These are phyloP conservation scores for Eremophila alpestris DNA, from an alignment of 2,797 vertebrate genomes.

Conservation along the genomic window DNA sequence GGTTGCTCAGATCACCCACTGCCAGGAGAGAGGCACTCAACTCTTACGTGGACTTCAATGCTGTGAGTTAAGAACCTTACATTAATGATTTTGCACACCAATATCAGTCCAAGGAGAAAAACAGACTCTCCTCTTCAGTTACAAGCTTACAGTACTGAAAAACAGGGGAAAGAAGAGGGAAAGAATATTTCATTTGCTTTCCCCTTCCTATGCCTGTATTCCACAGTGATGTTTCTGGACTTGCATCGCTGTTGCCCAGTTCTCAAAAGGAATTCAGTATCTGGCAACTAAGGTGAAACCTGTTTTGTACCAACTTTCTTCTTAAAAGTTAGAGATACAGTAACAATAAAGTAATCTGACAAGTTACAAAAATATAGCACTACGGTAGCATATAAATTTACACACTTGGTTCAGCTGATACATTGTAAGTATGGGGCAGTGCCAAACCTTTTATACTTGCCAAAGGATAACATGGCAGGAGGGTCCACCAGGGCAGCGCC, in stretches of 20 bases:
- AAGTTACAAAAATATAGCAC: not conserved
- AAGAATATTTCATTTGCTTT: not conserved
- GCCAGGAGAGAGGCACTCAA: not conserved
- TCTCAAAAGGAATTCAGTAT: not conserved
- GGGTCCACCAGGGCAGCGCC: accelerated
- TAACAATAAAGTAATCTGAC: not conserved
- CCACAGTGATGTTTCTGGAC: not conserved
- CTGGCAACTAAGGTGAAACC: not conserved
- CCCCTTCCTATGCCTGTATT: not conserved
- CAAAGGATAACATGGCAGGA: not conserved
- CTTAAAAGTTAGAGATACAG: not conserved
- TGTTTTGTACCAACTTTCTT: not conserved
- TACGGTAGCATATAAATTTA: not conserved
- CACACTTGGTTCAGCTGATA: not conserved
- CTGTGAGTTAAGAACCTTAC: not conserved
- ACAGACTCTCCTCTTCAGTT: not conserved
- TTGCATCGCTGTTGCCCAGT: not conserved
- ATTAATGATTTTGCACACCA: not conserved
- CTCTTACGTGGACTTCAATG: not conserved
- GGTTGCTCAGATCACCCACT: not conserved
- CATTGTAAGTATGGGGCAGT: not conserved
- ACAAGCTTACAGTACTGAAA: not conserved
- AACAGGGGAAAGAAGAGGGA: accelerated
- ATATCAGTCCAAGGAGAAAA: not conserved
- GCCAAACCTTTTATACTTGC: not conserved